Base-by-base conservation (phyloP, 2,888 invertebrate genomes). In the Thymelicus acteon region DNA sequence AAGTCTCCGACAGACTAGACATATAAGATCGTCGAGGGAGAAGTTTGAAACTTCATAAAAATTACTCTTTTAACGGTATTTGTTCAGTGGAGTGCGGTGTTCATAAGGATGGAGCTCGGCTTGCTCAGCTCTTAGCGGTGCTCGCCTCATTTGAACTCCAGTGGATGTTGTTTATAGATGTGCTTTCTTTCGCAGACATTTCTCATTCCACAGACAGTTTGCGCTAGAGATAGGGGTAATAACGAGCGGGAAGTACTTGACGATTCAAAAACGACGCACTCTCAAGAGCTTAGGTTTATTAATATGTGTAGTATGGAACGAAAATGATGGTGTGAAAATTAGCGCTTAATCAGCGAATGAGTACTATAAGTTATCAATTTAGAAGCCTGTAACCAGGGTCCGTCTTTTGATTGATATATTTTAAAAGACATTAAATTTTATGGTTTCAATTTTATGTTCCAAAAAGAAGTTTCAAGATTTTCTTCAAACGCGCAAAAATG, bases 401-500 rank as follows among this genome's bases (percentile, higher is more conserved):
- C 40, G 3, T 40, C 40, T 8, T 1, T 7, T 7, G 19, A 13
- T 15, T 49, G 6, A 49, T 49, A 19, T n/a, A n/a, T n/a, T 13
- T 19, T 52, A 5, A 49, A 15, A 49, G 49, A 15, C 49, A 15
- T 49, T 49, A n/a, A 48, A 48, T 3, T 49, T 6, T 49, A 49
- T 15, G n/a, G 15, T 0, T 49, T 49, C 6, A 6, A n/a, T 49
- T 49, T 8, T n/a, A n/a, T 7, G 5, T 37, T 24, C 13, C 24
- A 7, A 58, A 37, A 37, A 58, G 39, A 37, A 58, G 8, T 44
- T 47, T 54, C 6, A 24, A 47, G 12, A 7, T 58, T 12, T 7
- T 40, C 54, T 58, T 67, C 72, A 63, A 71, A 69, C 60, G 69
- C 65, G 65, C 72, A 75, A 75, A 77, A 75, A 74, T 67, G 71